Percentiles rank a stretch among this genome's conserved stretches.
Conservation (phyloP, 2,797 vertebrate genomes). For the Nothura maculosa region DNA sequence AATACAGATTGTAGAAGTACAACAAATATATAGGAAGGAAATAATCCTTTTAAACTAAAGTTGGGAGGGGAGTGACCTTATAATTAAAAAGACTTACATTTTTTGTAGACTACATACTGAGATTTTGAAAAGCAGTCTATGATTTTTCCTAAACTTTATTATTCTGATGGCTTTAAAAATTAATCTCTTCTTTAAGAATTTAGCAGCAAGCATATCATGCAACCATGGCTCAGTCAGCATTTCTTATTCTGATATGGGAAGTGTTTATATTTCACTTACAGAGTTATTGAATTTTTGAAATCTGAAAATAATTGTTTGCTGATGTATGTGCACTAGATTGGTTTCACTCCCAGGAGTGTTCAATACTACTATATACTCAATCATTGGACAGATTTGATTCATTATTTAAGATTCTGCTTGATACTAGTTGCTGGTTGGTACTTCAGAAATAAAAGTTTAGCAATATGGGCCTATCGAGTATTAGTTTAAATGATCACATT, state of each 20-base stretch:
- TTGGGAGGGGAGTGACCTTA: fast-evolving
- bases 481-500: not conserved
- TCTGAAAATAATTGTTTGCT: not conserved
- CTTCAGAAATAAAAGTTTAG: not conserved
- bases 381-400: not conserved
- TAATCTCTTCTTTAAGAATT: not conserved
- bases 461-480: not conserved
- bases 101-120: not conserved
- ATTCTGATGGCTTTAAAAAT: not conserved
- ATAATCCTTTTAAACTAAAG: not conserved
- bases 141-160: not conserved
- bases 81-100: not conserved
- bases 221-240: not conserved
- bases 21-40: not conserved
- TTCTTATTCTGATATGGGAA: not conserved
- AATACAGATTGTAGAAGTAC: fast-evolving
- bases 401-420: not conserved
- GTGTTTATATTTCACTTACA: not conserved
- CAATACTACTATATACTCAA: not conserved
- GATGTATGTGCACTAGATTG: not conserved
- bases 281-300: not conserved
- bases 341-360: not conserved
- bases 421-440: not conserved
- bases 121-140: not conserved
- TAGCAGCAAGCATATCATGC: not conserved